Evolutionary conservation across 1,140 invertebrate species (phyloP), one percentile per base, ranked within the genome.

Genomic region (Drosophila melanica): DNA sequence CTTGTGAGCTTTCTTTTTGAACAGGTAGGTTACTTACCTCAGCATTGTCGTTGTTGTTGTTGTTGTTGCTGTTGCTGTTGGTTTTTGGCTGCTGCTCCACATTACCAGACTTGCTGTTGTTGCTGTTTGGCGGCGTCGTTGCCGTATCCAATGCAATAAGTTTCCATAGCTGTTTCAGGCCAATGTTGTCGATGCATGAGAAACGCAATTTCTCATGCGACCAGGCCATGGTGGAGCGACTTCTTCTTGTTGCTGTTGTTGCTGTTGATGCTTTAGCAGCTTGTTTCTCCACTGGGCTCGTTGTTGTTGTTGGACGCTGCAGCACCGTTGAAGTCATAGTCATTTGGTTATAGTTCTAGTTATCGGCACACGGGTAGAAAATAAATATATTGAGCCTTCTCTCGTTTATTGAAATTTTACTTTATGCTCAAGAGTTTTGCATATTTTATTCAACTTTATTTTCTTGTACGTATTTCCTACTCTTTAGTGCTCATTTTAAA

Each of bases 311-410:
- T 60, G 89, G 84, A 59, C 85, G 82, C 69, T 91, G 90, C 58
- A 91, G 74, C 65, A 91, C 69, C 53, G 90, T 91, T 76, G 90
- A 91, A 91, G 87, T 90, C 90, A 91, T 91, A 87, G 82, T 87
- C 82, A 87, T 89, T 87, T 78, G 70, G 71, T 45, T 48, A 48
- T 39, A 41, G 54, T 69, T 66, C 48, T 47, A 60, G 23, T 47
- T 48, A 47, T 77, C 67, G 35, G n/a, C 42, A 62, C 65, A 30
- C 9, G 51, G 35, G 35, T 11, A 18, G 23, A 18, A 23, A 18
- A 6, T 48, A 33, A 4, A 16, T 11, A n/a, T 45, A 44, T 27
- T 23, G 18, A 58, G 16, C 55, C 35, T 41, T 44, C 55, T 45
- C 41, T 58, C 55, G 41, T 51, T 53, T 33, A 41, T 58, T 79